Base-by-base conservation (phyloP, 2,888 invertebrate species). In the Papilio elwesi region DNA sequence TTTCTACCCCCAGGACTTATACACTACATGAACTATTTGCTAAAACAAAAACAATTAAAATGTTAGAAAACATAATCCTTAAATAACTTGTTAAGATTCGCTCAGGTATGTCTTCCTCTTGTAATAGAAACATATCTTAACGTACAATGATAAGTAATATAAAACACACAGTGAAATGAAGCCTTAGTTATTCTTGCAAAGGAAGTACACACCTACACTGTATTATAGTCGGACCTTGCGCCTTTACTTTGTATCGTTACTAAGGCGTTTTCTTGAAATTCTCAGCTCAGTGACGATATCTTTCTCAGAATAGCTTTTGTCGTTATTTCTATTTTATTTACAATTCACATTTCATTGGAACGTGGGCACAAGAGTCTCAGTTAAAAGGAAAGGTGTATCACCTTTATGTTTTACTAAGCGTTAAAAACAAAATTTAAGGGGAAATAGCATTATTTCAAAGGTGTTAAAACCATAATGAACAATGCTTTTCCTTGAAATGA, bases 301-400 rank as follows among this genome's bases (percentile, higher is more conserved):
- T 77, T 85, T 84, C 85, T 74, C 73, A 81, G 84, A 85, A 85
- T 78, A 80, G 75, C 78, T 75, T 75, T 78, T 77, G 80, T 78
- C 75, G 76, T 76, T 79, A 77, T 77, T 79, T 76, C 73, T 70
- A 71, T 73, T 62, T 68, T 67, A 75, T 75, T 68, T 75, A 70
- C 64, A 71, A 74, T 76, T 76, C 70, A 67, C 49, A 74, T 57
- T 69, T 70, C 70, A 71, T 70, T 71, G 67, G 70, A 68, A 53
- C 69, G 38, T 55, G 62, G 62, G 12, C 16, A 43, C 51, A 9
- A 48, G 47, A 63, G 47, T 63, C 38, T 8, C 15, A 62, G 59
- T 62, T 62, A 62, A 43, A 15, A 62, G 43, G 43, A 62, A 62
- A 38, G 38, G 59, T 59, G 57, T 38, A n/a, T 38, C n/a, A 36